These are phyloP conservation scores for Heterochromis multidens DNA, from an alignment of 2,113 vertebrate species.

Conservation along the genomic window DNA sequence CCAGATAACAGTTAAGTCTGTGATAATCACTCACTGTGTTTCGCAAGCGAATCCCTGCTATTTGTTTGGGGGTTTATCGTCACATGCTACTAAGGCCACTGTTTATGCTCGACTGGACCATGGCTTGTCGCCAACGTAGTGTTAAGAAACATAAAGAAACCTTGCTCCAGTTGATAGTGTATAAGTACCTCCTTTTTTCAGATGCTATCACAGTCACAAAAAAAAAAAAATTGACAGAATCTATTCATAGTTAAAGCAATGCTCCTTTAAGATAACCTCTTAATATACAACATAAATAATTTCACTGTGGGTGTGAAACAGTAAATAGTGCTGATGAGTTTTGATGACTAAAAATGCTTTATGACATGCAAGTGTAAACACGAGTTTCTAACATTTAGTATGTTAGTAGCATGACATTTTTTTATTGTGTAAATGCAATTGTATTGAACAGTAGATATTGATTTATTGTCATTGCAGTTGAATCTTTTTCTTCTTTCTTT, in stretches of 20 bases:
- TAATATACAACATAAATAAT: not conserved
- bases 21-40: not conserved
- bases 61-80: constrained; percentile 11
- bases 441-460: not conserved
- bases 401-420: not conserved
- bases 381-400: not conserved
- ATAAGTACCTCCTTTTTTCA: not conserved
- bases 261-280: not conserved
- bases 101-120: not conserved
- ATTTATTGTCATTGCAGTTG: not conserved
- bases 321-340: not conserved
- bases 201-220: not conserved
- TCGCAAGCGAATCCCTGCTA: not conserved
- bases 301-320: not conserved
- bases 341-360: not conserved
- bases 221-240: not conserved
- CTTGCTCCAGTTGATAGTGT: not conserved
- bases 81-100: not conserved
- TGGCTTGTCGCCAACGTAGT: not conserved
- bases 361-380: not conserved
- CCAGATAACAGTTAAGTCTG: not conserved
- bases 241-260: not conserved
- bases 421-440: not conserved
- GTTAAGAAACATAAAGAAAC: not conserved
- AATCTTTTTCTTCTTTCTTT: not conserved